Base-by-base conservation (phyloP, 1,140 invertebrate genomes). In the Odontomachus brunneus region DNA sequence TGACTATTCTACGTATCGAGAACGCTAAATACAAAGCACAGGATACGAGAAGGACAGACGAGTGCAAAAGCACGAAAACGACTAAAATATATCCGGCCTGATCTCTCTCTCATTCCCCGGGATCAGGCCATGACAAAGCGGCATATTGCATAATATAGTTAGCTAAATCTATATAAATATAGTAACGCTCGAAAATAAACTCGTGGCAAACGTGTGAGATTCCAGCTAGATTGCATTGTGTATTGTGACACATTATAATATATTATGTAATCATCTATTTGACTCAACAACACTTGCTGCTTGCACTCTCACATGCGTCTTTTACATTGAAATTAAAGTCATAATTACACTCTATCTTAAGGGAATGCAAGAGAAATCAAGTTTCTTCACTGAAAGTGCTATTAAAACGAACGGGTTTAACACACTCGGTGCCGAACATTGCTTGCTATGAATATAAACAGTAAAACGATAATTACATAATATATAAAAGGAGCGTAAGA, bases 181-280 rank as follows among this genome's bases (percentile, higher is more conserved):
- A 69, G n/a, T 38, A 49, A 29, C 0, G 84, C 22, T 71, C 57
- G 76, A 83, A 84, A 83, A 85, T 85, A 84, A 83, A 73, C 66
- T 22, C 48, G 17, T 19, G 26, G 15, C 15, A 33, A 83, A 82
- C 22, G 55, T 4, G 38, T 11, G 19, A 17, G n/a, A 69, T 66
- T 57, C 44, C 9, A 44, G 38, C 33, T 63, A 26, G 33, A 2
- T 74, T 73, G 67, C 63, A 76, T 85, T 33, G 17, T 26, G 33
- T 83, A 83, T 55, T 33, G 5, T 11, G 63, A 65, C 38, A 44
- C 0, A 11, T 44, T 44, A 11, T 44, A 7, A 11, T 11, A 44
- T 11, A 11, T 44, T 44, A 44, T 11, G 11, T 57, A 57, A 57
- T 57, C 7, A 15, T 57, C 24, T n/a, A 57, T 0, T 19, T 7